Evolutionary conservation across 2,888 invertebrate genomes (phyloP), one percentile per base, ranked within the genome.

Genomic region (Brachycybe producta): DNA sequence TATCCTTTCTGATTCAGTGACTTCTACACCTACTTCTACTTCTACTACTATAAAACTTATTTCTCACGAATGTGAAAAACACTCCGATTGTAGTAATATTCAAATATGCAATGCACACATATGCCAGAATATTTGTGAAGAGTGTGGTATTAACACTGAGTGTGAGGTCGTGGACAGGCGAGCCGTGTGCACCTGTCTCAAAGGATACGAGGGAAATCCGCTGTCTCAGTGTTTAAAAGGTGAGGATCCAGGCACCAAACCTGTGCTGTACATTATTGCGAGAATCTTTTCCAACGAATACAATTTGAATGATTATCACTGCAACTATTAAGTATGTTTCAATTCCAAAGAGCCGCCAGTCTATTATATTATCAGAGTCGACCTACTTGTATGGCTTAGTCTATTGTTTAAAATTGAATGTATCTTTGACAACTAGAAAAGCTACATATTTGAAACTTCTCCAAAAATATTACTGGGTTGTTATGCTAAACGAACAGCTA

Each of bases 151-250:
- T 42, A 90, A 90, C 64, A 84, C 88, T 17, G 75, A 78, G 46
- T 90, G 90, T 61, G 74, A 77, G 60, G 86, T 87, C 2, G 74
- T 80, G 50, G 84, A 84, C 57, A 88, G 88, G 66, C 75, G 82
- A 36, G 80, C 84, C 39, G 75, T 90, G 3, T 91, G 91, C 63
- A 75, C 84, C 52, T 91, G 91, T 62, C 85, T 86, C 1, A 84
- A 84, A 61, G 86, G 88, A 15, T 84, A 75, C 62, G 81, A 81
- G 57, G 54, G 54, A 44, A 52, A 54, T 44, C 54, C 54, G 11
- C 39, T 28, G 2, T 30, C 49, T 19, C 43, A 49, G 26, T 54
- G 54, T 44, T 17, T 36, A 23, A 39, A 53, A 17, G 50, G 50
- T 53, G 46, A 24, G 44, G n/a, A n/a, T n/a, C n/a, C n/a, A n/a